Conservation (phyloP, 1,140 invertebrate species). For the Melitaea cinxia region DNA sequence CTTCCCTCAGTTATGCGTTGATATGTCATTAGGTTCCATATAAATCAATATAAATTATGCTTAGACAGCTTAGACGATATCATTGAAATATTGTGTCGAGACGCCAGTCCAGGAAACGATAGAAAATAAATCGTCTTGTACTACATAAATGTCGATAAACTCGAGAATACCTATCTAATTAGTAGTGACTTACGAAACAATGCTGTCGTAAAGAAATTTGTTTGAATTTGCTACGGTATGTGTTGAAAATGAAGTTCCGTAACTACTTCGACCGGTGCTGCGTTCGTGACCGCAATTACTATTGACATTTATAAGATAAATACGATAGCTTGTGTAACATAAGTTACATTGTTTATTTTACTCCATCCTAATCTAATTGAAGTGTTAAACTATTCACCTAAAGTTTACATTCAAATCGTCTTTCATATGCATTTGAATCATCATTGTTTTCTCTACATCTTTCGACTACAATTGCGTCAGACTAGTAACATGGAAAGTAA, state of each 20-base stretch:
- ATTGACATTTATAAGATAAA: slow-evolving; percentile 15
- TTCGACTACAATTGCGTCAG: no score
- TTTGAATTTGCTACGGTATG: slow-evolving; percentile 7
- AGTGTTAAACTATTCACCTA: neutral
- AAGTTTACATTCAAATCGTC: no score
- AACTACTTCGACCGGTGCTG: slow-evolving; percentile 2
- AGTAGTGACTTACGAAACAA: slow-evolving; percentile 20
- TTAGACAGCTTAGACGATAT: slow-evolving; percentile 31
- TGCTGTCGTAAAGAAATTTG: slow-evolving; percentile 13
- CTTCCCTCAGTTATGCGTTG: slow-evolving; percentile 18
- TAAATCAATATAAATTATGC: slow-evolving; percentile 30
- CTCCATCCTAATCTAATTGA: neutral
- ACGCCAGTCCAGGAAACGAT: slow-evolving; percentile 46
- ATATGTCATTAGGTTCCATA: slow-evolving; percentile 26
- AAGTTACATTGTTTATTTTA: neutral
- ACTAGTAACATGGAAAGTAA: no score
- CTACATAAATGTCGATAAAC: slow-evolving; percentile 59
- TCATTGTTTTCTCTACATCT: no score
- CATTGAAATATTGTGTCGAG: slow-evolving; percentile 49
- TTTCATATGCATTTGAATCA: no score
- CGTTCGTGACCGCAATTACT: slow-evolving; percentile 12
- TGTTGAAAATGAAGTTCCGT: slow-evolving; percentile 18
- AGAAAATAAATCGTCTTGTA: slow-evolving; percentile 62
- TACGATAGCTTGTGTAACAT: slow-evolving; percentile 13
- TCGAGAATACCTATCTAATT: slow-evolving; percentile 39